These are phyloP conservation scores for Steinernema scapterisci DNA, from an alignment of 2,888 invertebrate genomes.

Conservation along the genomic window DNA sequence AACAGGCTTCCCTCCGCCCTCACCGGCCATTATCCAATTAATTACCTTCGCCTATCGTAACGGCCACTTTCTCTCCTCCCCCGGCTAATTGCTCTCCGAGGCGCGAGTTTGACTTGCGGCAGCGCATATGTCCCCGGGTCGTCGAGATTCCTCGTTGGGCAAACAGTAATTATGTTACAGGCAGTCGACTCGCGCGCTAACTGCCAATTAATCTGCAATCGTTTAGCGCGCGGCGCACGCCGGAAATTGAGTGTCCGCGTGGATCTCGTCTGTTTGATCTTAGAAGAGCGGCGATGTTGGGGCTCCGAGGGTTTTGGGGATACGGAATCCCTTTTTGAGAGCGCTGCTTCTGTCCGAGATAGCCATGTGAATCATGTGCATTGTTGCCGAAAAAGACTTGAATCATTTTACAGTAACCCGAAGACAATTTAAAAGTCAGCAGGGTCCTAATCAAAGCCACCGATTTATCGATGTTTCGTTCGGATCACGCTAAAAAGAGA, in stretches of 20 bases:
- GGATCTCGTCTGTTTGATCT: not conserved
- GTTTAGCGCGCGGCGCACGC: slow-evolving; percentile 13
- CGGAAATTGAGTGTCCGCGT: slow-evolving; percentile 19
- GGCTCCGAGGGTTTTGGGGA: no score
- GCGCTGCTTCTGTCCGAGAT: no score
- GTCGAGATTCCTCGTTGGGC: not conserved
- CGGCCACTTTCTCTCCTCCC: not conserved
- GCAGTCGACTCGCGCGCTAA: slow-evolving; percentile 14
- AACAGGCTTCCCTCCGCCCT: not conserved
- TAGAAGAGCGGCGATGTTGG: no score
- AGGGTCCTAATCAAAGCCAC: no score
- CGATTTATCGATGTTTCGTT: no score
- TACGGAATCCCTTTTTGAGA: no score
- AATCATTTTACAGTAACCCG: no score
- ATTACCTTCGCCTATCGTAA: not conserved
- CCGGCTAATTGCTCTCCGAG: not conserved
- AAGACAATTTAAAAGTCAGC: no score
- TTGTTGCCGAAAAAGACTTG: no score
- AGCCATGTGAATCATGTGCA: no score
- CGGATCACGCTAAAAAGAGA: no score
- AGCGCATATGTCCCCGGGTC: slow-evolving; percentile 22
- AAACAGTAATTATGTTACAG: slow-evolving; percentile 19
- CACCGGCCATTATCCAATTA: slow-evolving; percentile 1
- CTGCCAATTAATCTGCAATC: slow-evolving; percentile 20
- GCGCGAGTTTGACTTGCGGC: slow-evolving; percentile 16